Conservation (phyloP, 2,797 vertebrate genomes). For the Pangasius sanitwongsei region DNA sequence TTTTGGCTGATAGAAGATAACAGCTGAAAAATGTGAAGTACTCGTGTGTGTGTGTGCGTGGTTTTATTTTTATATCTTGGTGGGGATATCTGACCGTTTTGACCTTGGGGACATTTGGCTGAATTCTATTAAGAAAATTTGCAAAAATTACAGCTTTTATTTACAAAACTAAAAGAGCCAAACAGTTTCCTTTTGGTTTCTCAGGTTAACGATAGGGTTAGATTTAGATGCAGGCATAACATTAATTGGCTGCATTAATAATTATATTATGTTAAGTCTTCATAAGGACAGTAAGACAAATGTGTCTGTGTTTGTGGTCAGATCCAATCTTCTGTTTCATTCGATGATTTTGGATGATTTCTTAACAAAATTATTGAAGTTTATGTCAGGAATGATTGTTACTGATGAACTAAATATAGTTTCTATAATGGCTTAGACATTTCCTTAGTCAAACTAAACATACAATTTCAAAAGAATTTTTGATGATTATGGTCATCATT, state of each 20-base stretch:
- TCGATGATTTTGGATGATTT: not conserved
- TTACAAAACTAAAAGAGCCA: not conserved
- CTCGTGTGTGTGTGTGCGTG: not conserved
- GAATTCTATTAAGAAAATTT: not conserved
- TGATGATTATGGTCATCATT: not conserved
- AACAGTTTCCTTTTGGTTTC: not conserved
- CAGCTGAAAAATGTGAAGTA: slow-evolving; percentile 7
- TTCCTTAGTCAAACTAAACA: not conserved
- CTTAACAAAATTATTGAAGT: not conserved
- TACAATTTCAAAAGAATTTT: not conserved
- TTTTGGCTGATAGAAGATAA: not conserved
- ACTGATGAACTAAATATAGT: not conserved
- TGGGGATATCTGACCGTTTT: not conserved
- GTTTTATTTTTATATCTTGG: not conserved
- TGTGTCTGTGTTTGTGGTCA: not conserved
- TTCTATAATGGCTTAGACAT: not conserved
- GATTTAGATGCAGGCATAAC: not conserved
- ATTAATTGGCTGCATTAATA: not conserved
- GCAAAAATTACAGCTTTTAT: no score
- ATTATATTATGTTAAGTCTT: not conserved
- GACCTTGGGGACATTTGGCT: not conserved
- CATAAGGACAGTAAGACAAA: not conserved
- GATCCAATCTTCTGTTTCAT: not conserved
- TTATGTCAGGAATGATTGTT: not conserved
- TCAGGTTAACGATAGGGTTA: not conserved